Evolutionary conservation across 2,797 vertebrate genomes (phyloP), one percentile per base, ranked within the genome.

Genomic region (Pseudomugil gertrudae): DNA sequence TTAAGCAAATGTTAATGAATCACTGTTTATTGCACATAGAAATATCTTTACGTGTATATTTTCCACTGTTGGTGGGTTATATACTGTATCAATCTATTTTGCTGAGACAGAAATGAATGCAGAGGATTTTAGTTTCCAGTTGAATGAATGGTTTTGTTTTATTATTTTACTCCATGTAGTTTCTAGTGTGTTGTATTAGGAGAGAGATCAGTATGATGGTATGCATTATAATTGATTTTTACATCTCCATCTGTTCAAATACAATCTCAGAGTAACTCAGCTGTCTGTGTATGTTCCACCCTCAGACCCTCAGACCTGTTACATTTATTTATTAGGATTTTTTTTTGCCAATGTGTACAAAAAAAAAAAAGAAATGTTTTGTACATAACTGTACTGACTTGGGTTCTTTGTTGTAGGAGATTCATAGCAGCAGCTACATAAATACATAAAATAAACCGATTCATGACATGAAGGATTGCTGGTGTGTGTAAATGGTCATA

Each of bases 361-460:
- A 27, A 52, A 27, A 27, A 29, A 27, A 15, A 27, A 52, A 27
- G 13, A 26, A 26, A 15, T 50, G 47, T 8, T 24, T 11, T 27
- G 5, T 26, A 73, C 74, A 67, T 58, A 54, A 0, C 50, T 43
- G 33, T 26, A 76, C 26, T 36, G 54, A 74, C 30, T 40, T 55
- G 11, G 69, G 35, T 70, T 60, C 52, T 68, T 57, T 63, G 62
- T 53, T 72, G 40, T 66, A 47, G 35, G 27, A 68, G 59, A 78
- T 45, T 26, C 55, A 29, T 23, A 27, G 43, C 59, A 55, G 66
- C 40, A 57, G 26, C 24, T 3, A 63, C 51, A 65, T 54, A 29
- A 72, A 65, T 60, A 10, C 5, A 54, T 43, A 50, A 75, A 86
- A 85, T 80, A 76, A 86, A 81, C 9, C 30, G 3, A 53, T 68